Conservation (phyloP, 2,113 vertebrate species). For the Pluvianellus socialis region DNA sequence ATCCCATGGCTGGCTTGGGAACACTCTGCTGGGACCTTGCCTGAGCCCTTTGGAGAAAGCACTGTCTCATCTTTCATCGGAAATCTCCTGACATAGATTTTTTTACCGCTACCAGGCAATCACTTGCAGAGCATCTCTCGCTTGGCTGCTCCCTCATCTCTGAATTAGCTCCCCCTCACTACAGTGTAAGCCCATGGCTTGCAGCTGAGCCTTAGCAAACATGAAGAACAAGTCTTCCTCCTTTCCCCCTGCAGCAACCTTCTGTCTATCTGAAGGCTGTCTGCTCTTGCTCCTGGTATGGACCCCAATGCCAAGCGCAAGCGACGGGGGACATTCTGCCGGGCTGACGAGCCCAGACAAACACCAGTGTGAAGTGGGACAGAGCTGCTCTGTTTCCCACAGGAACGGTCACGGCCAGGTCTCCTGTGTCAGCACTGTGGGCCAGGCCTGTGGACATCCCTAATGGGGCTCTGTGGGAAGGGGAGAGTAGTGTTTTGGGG, state of each 20-base stretch:
- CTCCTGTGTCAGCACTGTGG: fast-evolving
- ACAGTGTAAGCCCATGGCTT: neutral
- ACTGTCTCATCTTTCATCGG: neutral
- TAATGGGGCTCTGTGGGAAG: neutral
- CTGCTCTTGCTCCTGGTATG: neutral
- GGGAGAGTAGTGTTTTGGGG: neutral
- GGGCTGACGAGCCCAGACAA: neutral
- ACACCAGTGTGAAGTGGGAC: neutral
- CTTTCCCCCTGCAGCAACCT: neutral
- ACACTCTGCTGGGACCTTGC: neutral
- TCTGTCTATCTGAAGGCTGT: neutral
- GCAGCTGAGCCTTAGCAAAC: neutral
- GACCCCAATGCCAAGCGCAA: neutral
- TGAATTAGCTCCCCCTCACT: neutral
- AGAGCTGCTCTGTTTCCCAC: neutral
- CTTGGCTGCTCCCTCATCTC: neutral
- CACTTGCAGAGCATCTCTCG: neutral
- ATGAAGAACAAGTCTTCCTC: neutral
- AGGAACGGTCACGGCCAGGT: neutral
- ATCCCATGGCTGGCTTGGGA: neutral
- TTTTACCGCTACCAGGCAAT: neutral
- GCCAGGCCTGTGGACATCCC: neutral
- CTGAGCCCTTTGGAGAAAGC: neutral
- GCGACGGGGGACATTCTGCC: fast-evolving
- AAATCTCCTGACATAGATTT: fast-evolving